Percentiles rank a stretch among this genome's conserved stretches.
phyloP scores from a whole-genome alignment of 2,888 invertebrate genomes.

The Diploptera punctata region DNA sequence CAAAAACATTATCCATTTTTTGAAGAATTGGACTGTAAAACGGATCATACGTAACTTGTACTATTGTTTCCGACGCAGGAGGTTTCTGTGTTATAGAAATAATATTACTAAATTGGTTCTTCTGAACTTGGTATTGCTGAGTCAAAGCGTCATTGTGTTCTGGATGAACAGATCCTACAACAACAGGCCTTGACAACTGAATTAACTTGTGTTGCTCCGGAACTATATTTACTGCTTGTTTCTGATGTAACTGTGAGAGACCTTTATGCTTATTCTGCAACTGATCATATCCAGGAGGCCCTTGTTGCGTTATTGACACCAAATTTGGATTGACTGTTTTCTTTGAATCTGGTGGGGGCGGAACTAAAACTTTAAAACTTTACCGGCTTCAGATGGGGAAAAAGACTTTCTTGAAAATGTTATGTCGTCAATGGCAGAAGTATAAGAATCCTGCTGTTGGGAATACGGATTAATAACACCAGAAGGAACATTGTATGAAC shows the following conservation, averaged over 20 bases:
- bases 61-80: conserved; percentile 20
- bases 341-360: background rate
- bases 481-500: conserved; percentile 54
- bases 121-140: conserved; percentile 38
- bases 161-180: too few species aligned
- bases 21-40: conserved; percentile 53
- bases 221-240: too few species aligned
- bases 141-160: too few species aligned
- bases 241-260: too few species aligned
- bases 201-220: background rate
- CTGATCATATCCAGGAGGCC: too few species aligned
- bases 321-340: background rate
- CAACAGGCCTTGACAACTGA: background rate
- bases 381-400: background rate
- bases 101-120: too few species aligned
- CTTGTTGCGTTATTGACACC: too few species aligned
- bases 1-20: conserved; percentile 52
- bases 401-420: background rate
- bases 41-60: conserved; percentile 49
- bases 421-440: background rate
- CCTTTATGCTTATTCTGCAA: too few species aligned
- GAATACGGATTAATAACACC: conserved; percentile 38
- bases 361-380: background rate
- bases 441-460: conserved; percentile 18
- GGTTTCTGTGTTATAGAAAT: conserved; percentile 36